These are phyloP conservation scores for Apis dorsata DNA, from an alignment of 1,140 invertebrate genomes.

Conservation along the genomic window DNA sequence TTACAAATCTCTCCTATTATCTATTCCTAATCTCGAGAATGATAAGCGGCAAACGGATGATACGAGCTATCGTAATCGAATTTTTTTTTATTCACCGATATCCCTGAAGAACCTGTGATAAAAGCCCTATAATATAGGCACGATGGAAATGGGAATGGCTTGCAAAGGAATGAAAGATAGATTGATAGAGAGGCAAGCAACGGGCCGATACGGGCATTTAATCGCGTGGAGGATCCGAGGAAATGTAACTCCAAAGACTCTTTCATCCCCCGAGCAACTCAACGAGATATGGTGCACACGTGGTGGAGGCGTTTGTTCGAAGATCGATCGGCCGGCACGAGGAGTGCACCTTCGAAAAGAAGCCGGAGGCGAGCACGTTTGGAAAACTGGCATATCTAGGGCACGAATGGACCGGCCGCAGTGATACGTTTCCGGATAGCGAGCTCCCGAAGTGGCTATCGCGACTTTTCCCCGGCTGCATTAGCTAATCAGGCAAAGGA, in stretches of 20 bases:
- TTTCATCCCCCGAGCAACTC: neutral
- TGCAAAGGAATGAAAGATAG: neutral
- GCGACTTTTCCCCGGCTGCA: neutral
- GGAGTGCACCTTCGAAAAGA: neutral
- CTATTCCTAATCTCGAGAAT: too few relatives aligned
- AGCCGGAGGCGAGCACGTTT: neutral
- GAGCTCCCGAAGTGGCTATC: conserved; percentile 2
- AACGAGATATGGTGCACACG: neutral
- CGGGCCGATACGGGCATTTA: conserved; percentile 17
- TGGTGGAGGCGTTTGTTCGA: neutral
- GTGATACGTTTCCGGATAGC: neutral
- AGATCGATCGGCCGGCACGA: neutral
- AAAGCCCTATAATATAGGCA: neutral
- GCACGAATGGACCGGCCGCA: neutral
- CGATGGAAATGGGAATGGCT: neutral
- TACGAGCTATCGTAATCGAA: too few relatives aligned
- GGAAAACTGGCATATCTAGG: neutral
- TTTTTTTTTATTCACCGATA: too few relatives aligned
- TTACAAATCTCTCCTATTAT: neutral
- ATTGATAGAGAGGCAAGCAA: neutral
- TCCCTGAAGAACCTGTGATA: neutral
- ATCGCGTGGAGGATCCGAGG: conserved; percentile 14
- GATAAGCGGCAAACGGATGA: too few relatives aligned
- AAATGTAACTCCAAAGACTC: neutral
- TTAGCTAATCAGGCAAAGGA: conserved; percentile 17